Evolutionary conservation across 2,113 vertebrate species (phyloP).

Genomic region (Anser brachyrhynchus): DNA sequence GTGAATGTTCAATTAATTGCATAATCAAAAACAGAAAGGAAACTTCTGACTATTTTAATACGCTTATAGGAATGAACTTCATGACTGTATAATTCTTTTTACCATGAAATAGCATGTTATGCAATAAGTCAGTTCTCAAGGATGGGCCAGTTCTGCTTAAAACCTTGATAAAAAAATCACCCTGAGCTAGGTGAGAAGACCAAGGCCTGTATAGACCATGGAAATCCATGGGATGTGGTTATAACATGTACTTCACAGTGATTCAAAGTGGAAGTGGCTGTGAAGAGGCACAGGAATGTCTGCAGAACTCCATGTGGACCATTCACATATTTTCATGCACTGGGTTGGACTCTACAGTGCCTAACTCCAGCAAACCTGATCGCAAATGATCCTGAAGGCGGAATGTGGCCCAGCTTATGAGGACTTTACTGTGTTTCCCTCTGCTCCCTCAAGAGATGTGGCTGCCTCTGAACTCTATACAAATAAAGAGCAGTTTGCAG

Average conservation of each 20-base stretch:
- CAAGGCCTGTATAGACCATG: not conserved
- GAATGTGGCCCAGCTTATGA: not conserved
- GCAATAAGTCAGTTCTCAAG: not conserved
- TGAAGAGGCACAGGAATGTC: not conserved
- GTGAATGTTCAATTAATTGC: not conserved
- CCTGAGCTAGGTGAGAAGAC: not conserved
- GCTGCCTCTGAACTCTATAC: not conserved
- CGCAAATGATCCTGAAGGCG: not conserved
- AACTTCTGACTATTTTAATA: not conserved
- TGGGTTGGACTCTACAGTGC: not conserved
- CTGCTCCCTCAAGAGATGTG: not conserved
- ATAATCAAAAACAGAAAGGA: not conserved
- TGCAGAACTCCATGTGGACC: not conserved
- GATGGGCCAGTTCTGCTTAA: not conserved
- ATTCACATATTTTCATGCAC: not conserved
- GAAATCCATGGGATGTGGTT: not conserved
- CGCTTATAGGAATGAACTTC: not conserved
- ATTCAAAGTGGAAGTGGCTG: not conserved
- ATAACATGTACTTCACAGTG: not conserved
- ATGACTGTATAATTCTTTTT: not conserved
- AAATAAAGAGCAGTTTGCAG: not conserved
- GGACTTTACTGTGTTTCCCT: not conserved
- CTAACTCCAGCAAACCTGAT: not conserved
- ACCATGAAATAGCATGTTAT: not conserved
- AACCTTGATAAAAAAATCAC: not conserved